These are phyloP conservation scores for Eurypyga helias DNA, from an alignment of 2,113 vertebrate species.

Conservation along the genomic window DNA sequence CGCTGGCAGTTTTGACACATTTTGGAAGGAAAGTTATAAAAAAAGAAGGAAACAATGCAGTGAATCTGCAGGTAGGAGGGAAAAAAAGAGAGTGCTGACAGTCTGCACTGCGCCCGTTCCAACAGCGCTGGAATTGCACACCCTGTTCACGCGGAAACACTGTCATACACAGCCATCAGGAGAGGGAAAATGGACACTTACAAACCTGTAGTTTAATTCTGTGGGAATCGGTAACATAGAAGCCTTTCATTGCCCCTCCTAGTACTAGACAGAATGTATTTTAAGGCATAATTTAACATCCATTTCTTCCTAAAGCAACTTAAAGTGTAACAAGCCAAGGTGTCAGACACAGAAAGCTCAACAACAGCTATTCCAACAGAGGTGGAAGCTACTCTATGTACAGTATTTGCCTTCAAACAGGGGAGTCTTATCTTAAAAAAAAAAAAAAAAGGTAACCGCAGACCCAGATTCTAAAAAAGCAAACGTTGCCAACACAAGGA, in stretches of 20 bases:
- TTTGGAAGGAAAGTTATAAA: not conserved
- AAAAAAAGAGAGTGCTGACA: not conserved
- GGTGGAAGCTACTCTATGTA: conserved; percentile 52
- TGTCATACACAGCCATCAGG: not conserved
- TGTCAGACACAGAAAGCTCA: conserved; percentile 59
- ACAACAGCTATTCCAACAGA: conserved; percentile 45
- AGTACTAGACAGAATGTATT: conserved; percentile 60
- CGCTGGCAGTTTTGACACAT: conserved; percentile 19
- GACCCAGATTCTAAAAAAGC: conserved; percentile 61
- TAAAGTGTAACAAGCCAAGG: conserved; percentile 65
- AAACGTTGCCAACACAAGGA: conserved; percentile 74
- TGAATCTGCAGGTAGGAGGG: conserved; percentile 3
- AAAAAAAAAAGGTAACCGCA: not conserved
- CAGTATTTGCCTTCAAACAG: conserved; percentile 63
- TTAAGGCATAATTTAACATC: conserved; percentile 73
- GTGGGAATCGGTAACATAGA: conserved; percentile 45
- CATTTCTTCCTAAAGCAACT: conserved; percentile 71
- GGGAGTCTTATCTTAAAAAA: not conserved
- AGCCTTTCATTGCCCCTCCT: conserved; percentile 44
- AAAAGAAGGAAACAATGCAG: conserved; percentile 12
- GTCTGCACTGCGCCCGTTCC: not conserved
- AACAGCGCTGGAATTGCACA: not conserved
- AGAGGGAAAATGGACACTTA: not conserved
- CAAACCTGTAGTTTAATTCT: conserved; percentile 42
- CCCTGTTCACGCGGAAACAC: conserved; percentile 4